These are phyloP conservation scores for Peromyscus polionotus DNA, from an alignment of 2,113 vertebrate species.

Conservation along the genomic window DNA sequence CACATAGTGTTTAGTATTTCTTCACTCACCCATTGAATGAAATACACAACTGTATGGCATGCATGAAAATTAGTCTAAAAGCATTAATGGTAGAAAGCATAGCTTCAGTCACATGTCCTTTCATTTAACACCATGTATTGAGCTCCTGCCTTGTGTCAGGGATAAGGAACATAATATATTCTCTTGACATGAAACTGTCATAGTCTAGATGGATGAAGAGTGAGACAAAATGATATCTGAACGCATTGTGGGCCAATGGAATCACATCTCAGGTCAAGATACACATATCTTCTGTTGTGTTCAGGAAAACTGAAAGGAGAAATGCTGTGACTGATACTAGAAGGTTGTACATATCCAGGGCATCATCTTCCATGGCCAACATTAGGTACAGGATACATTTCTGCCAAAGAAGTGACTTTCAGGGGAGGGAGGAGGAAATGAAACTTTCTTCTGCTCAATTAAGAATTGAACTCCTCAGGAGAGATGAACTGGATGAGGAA, in stretches of 20 bases:
- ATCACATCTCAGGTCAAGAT: background rate
- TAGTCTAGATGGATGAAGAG: background rate
- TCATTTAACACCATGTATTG: background rate
- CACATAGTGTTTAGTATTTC: background rate
- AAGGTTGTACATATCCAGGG: background rate
- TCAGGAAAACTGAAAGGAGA: background rate
- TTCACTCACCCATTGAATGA: background rate
- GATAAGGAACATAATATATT: background rate
- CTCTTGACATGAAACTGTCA: background rate
- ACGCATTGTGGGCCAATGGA: background rate
- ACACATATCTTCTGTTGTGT: background rate
- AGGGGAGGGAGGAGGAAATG: background rate
- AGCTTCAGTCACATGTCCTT: background rate
- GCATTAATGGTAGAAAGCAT: background rate
- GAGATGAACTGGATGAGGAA: background rate
- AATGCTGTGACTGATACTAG: accelerated
- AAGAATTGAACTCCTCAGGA: background rate
- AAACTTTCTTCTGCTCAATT: background rate
- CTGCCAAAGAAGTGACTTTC: background rate
- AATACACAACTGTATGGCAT: background rate
- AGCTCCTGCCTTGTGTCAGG: background rate
- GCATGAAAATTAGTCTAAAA: background rate
- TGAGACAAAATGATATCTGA: background rate
- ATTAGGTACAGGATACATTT: background rate
- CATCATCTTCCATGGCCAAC: background rate